A percentile compares a stretch with the other conserved stretches of the same genome.
phyloP scores from a whole-genome alignment of 2,113 vertebrate species.

The Prietella phreatophila region DNA sequence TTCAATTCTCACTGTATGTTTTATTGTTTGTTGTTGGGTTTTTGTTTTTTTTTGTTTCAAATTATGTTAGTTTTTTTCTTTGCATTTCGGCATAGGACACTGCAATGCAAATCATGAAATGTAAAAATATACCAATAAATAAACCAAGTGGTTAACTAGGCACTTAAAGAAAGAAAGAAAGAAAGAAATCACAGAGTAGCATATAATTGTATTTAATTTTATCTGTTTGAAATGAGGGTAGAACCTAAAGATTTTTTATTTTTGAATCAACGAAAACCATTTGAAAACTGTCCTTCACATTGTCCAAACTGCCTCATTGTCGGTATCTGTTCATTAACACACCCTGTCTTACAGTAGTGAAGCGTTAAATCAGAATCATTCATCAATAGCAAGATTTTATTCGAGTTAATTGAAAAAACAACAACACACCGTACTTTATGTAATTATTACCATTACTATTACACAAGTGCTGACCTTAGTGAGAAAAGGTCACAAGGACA shows the following conservation, averaged over 20 bases:
- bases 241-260: neutral
- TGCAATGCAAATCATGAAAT: neutral
- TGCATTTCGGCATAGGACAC: neutral
- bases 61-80: neutral
- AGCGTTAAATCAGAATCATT: neutral
- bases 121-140: neutral
- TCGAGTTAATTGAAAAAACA: too few species aligned
- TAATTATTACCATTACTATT: neutral
- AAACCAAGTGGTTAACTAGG: neutral
- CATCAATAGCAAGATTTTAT: neutral
- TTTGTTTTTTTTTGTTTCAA: neutral
- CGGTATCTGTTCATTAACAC: neutral
- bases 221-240: neutral
- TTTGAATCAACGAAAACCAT: neutral
- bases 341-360: neutral
- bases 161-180: neutral
- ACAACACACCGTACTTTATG: neutral
- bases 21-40: neutral
- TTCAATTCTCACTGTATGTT: neutral
- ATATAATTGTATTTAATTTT: neutral
- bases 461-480: neutral
- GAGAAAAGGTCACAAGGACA: slow-evolving; percentile 8
- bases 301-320: neutral
- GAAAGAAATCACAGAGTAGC: neutral
- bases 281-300: neutral